Evolutionary conservation across 2,797 vertebrate species (phyloP).

Genomic region (Denticeps clupeoides): DNA sequence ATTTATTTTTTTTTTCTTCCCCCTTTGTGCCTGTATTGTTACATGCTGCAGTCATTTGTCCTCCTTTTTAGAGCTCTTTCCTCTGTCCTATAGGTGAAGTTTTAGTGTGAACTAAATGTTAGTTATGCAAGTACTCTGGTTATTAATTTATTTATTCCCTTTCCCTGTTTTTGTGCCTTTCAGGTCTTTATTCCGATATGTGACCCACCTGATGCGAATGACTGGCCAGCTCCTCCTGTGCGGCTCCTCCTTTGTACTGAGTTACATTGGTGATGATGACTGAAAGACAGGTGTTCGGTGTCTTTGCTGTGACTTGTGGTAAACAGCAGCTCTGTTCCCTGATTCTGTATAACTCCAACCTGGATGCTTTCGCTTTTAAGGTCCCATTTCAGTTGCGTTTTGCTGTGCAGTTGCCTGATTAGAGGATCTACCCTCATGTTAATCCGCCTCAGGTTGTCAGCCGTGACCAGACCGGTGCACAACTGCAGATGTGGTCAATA

Average conservation of each 20-base stretch:
- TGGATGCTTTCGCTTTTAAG: neutral
- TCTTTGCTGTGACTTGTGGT: no score
- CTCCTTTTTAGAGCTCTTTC: neutral
- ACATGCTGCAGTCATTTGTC: neutral
- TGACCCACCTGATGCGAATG: constrained; percentile 54
- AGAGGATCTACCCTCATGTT: no score
- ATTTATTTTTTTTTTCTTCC: no score
- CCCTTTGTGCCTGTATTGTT: neutral
- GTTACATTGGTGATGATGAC: constrained; percentile 47
- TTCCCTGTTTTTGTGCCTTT: neutral
- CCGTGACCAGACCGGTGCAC: no score
- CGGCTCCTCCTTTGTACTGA: constrained; percentile 51
- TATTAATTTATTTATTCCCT: neutral
- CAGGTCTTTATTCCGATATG: constrained; percentile 56
- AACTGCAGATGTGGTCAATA: no score
- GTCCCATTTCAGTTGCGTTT: neutral
- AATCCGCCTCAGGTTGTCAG: no score
- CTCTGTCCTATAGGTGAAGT: no score
- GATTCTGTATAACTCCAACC: neutral
- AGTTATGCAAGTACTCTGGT: neutral
- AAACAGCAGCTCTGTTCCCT: neutral
- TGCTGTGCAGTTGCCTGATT: neutral
- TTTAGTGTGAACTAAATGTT: no score
- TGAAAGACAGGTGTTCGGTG: no score
- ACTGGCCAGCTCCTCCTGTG: constrained; percentile 61